Evolutionary conservation across 1,140 invertebrate genomes (phyloP).

Genomic region (Drosophila rufa): DNA sequence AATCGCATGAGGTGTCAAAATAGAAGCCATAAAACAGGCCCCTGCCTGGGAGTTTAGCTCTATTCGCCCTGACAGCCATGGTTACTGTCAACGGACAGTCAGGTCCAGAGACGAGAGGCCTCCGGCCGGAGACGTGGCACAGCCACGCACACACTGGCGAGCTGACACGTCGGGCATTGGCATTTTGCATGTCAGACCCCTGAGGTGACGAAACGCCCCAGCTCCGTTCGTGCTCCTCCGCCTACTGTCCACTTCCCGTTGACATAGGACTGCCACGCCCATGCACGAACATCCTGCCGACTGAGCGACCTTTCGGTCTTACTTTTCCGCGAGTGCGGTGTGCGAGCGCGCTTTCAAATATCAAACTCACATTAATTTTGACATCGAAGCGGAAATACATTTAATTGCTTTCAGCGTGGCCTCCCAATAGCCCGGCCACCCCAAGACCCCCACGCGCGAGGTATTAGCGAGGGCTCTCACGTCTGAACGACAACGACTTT

Average conservation of each 20-base stretch:
- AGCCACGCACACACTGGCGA: constrained; percentile 2
- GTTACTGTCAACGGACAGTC: constrained; percentile 54
- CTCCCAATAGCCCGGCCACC: constrained; percentile 2
- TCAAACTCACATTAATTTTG: constrained; percentile 79
- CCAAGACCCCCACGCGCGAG: not conserved
- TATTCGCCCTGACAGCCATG: constrained; percentile 18
- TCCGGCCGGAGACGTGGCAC: constrained; percentile 7
- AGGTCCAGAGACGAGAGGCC: not conserved
- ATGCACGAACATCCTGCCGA: constrained; percentile 32
- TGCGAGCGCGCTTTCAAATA: constrained; percentile 70
- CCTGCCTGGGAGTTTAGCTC: not conserved
- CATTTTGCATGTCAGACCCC: constrained; percentile 59
- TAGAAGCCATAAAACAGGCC: constrained; percentile 41
- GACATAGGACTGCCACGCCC: constrained; percentile 50
- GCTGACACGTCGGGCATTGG: constrained; percentile 20
- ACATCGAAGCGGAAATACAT: constrained; percentile 81
- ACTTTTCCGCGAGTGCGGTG: constrained; percentile 30
- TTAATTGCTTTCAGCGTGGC: constrained; percentile 72
- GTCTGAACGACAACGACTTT: constrained; percentile 51
- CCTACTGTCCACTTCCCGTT: constrained; percentile 11
- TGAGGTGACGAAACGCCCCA: constrained; percentile 57
- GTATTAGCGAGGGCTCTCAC: constrained; percentile 16
- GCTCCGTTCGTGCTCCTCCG: not conserved
- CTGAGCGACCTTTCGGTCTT: constrained; percentile 5
- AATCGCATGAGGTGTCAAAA: constrained; percentile 44